These are phyloP conservation scores for Corydoras sp. DNA, from an alignment of 2,113 vertebrate species.

Conservation along the genomic window DNA sequence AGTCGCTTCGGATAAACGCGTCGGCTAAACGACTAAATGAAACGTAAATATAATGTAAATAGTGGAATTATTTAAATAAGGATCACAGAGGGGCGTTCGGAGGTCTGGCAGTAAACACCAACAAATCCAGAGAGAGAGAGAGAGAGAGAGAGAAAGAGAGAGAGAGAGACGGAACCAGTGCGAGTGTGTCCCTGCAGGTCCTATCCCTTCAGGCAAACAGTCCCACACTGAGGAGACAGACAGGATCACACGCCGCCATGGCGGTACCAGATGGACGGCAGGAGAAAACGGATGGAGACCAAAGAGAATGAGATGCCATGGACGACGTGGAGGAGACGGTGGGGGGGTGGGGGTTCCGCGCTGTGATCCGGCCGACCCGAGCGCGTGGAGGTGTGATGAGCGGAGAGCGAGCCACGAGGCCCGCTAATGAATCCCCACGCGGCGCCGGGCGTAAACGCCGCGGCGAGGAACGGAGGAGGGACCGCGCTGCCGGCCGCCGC, in stretches of 20 bases:
- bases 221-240: conserved; percentile 33
- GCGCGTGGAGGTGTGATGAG: conserved; percentile 61
- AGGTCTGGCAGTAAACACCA: conserved; percentile 20
- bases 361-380: conserved; percentile 52
- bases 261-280: conserved; percentile 30
- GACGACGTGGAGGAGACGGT: neutral
- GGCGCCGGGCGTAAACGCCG: conserved; percentile 23
- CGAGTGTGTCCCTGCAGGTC: conserved; percentile 26
- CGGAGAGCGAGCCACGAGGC: conserved; percentile 53
- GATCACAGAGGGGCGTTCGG: conserved; percentile 19
- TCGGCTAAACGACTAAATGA: no score
- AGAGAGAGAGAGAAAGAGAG: conserved; percentile 14
- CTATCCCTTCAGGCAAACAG: conserved; percentile 29
- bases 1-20: conserved; percentile 21
- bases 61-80: no score
- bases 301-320: neutral
- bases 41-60: no score
- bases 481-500: conserved; percentile 31
- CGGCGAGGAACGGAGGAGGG: conserved; percentile 25
- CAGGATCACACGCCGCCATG: conserved; percentile 24
- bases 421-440: conserved; percentile 60
- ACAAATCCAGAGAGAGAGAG: conserved; percentile 25
- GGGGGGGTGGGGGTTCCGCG: conserved; percentile 33
- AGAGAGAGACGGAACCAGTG: conserved; percentile 16
- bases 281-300: neutral